phyloP scores from a whole-genome alignment of 2,113 vertebrate species.

The Dasyurus viverrinus region DNA sequence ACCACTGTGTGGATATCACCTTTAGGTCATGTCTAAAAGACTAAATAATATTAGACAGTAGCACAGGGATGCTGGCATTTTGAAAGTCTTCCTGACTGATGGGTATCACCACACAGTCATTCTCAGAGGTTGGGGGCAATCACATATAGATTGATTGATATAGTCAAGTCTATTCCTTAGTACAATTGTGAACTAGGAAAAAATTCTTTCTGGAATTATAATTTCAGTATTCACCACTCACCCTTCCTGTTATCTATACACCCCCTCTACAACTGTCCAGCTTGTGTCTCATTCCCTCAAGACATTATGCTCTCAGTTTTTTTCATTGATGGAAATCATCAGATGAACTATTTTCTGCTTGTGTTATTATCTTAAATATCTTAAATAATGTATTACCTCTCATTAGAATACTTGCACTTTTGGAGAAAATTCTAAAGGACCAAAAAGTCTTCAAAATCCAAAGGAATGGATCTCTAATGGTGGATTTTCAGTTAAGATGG shows the following conservation, averaged over 20 bases:
- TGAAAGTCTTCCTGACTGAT: constrained; percentile 44
- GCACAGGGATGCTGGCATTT: constrained; percentile 50
- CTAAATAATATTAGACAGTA: constrained; percentile 28
- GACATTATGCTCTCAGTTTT: neutral
- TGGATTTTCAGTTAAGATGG: neutral
- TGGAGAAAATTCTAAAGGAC: neutral
- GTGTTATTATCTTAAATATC: neutral
- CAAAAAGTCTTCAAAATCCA: neutral
- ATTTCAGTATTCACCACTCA: neutral
- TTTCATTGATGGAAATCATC: neutral
- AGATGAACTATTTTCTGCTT: neutral
- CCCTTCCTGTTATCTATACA: neutral
- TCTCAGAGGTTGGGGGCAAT: constrained; percentile 21
- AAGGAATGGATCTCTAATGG: constrained; percentile 17
- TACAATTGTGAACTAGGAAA: neutral
- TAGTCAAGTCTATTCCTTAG: neutral
- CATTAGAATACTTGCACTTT: neutral
- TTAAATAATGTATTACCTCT: constrained; percentile 9
- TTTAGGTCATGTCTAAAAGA: constrained; percentile 59
- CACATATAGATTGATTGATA: neutral
- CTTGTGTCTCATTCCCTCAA: neutral
- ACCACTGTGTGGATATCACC: constrained; percentile 27
- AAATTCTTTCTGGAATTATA: neutral
- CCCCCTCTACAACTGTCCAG: neutral
- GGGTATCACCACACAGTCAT: neutral